phyloP scores from a whole-genome alignment of 2,797 vertebrate genomes.

The Coreius guichenoti region DNA sequence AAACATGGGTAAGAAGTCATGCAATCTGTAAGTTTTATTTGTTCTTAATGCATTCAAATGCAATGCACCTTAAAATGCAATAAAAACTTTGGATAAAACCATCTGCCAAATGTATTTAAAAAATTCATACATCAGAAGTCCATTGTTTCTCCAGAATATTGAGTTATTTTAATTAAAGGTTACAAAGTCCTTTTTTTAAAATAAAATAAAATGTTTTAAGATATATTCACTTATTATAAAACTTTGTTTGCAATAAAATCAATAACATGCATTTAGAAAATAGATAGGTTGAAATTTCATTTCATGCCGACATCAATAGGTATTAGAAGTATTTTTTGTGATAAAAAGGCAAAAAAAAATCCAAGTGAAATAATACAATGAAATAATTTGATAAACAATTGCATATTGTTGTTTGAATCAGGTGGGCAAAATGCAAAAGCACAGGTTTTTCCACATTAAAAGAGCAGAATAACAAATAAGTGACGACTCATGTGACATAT shows the following conservation, averaged over 20 bases:
- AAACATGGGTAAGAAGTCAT: neutral
- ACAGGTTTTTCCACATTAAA: neutral
- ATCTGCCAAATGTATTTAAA: neutral
- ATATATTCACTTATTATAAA: neutral
- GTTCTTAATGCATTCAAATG: constrained; percentile 10
- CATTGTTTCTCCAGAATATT: neutral
- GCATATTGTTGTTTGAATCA: neutral
- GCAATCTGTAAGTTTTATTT: neutral
- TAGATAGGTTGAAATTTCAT: neutral
- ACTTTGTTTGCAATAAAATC: neutral
- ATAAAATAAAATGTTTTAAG: neutral
- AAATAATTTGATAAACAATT: neutral
- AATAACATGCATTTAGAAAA: neutral
- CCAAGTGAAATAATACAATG: neutral
- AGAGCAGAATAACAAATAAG: neutral
- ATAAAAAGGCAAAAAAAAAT: neutral
- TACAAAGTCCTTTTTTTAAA: neutral
- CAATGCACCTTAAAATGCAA: neutral
- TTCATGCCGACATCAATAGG: neutral
- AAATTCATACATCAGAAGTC: neutral
- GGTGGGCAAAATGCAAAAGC: neutral
- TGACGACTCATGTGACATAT: neutral
- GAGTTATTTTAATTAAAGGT: neutral
- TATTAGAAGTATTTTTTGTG: neutral
- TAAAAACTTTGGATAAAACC: neutral